A percentile compares a stretch with the other conserved stretches of the same genome.
Evolutionary conservation across 2,113 vertebrate species (phyloP).

Genomic region (Illadopsis cleaveri): DNA sequence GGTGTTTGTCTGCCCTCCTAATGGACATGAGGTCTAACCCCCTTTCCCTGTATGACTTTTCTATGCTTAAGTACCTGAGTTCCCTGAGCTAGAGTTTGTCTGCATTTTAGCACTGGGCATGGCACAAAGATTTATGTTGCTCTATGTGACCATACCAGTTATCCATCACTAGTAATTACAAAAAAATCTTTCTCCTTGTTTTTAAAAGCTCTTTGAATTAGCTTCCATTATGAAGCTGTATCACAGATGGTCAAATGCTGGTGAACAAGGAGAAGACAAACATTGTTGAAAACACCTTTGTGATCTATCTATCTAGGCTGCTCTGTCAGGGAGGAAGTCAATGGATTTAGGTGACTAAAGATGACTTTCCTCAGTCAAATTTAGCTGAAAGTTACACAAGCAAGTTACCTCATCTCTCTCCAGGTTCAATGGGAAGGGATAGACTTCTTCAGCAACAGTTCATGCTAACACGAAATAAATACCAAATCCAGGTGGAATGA

Average conservation of each 20-base stretch:
- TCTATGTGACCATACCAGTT: conserved; percentile 57
- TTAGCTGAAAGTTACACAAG: background rate
- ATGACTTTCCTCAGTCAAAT: background rate
- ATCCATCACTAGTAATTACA: conserved; percentile 73
- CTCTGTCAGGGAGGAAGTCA: background rate
- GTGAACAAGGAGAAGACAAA: conserved; percentile 22
- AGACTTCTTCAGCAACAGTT: background rate
- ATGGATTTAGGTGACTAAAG: background rate
- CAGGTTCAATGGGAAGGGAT: background rate
- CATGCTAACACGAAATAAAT: background rate
- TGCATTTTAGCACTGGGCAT: conserved; percentile 27
- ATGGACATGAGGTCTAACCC: conserved; percentile 34
- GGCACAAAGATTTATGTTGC: conserved; percentile 65
- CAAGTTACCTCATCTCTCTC: background rate
- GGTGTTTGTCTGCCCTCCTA: background rate
- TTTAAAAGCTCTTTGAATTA: conserved; percentile 72
- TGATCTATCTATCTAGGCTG: background rate
- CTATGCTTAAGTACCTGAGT: background rate
- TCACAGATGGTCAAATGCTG: conserved; percentile 45
- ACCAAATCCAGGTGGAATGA: background rate
- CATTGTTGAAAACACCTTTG: background rate
- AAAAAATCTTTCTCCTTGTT: conserved; percentile 71
- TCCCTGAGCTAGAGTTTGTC: conserved; percentile 32
- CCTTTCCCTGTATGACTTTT: background rate
- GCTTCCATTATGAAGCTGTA: conserved; percentile 67